These are phyloP conservation scores for Pyxicephalus adspersus DNA, from an alignment of 2,113 vertebrate genomes.

Conservation along the genomic window DNA sequence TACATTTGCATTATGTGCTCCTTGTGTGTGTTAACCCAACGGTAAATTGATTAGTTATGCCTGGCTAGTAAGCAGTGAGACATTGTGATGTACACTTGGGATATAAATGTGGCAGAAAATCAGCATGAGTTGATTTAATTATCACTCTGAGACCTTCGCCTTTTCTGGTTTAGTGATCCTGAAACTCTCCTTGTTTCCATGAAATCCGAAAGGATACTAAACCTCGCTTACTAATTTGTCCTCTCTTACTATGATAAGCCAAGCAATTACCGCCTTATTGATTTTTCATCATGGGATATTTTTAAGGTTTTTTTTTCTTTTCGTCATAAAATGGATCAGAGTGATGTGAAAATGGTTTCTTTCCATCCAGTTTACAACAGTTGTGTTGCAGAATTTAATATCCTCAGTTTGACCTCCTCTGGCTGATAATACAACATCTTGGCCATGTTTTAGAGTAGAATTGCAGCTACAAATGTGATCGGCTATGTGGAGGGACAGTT, in stretches of 20 bases:
- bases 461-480: slow-evolving; percentile 76
- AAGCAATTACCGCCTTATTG: slow-evolving; percentile 98
- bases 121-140: slow-evolving; percentile 99
- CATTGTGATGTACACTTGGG: slow-evolving; percentile 87
- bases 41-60: slow-evolving; percentile 87
- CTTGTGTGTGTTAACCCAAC: slow-evolving; percentile 68
- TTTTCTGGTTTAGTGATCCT: slow-evolving; percentile 77
- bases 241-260: slow-evolving; percentile 86
- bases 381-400: slow-evolving; percentile 84
- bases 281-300: slow-evolving; percentile 98
- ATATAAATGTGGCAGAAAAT: slow-evolving; percentile 99
- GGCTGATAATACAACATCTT: slow-evolving; percentile 84
- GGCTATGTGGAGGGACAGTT: slow-evolving; percentile 81
- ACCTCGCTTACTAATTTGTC: slow-evolving; percentile 86
- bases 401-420: slow-evolving; percentile 84
- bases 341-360: slow-evolving; percentile 78
- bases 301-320: slow-evolving; percentile 75
- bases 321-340: slow-evolving; percentile 74
- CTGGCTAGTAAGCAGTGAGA: slow-evolving; percentile 82
- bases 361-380: slow-evolving; percentile 73
- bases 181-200: slow-evolving; percentile 67
- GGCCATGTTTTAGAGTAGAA: slow-evolving; percentile 75
- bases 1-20: slow-evolving; percentile 70
- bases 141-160: slow-evolving; percentile 88
- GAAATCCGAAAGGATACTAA: slow-evolving; percentile 76